Conservation (phyloP, 1,140 invertebrate species). For the Archivesica marissinica region DNA sequence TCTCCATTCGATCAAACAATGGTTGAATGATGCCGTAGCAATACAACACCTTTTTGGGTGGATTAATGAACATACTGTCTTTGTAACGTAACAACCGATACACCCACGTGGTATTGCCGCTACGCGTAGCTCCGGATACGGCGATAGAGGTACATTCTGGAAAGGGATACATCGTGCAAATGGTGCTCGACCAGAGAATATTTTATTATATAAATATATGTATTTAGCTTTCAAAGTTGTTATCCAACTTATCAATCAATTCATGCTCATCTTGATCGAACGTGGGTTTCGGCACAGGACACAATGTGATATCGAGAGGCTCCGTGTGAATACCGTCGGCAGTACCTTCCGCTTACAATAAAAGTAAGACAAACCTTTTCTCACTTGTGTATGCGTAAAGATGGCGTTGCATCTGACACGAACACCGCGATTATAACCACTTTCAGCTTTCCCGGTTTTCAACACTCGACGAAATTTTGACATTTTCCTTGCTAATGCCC, state of each 20-base stretch:
- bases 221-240: neutral
- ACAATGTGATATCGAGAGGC: no score
- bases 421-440: conserved; percentile 22
- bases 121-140: conserved; percentile 3
- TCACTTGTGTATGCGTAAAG: neutral
- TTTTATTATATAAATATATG: neutral
- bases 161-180: conserved; percentile 30
- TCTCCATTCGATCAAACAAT: conserved; percentile 28
- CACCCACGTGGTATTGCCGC: neutral
- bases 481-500: no score
- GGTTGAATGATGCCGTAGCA: conserved; percentile 46
- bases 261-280: no score
- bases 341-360: conserved; percentile 18
- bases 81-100: conserved; percentile 11
- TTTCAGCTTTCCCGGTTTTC: no score
- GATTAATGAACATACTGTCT: conserved; percentile 8
- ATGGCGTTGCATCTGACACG: neutral
- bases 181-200: neutral
- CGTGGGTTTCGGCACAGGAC: no score
- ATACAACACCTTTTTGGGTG: conserved; percentile 16
- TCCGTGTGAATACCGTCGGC: no score
- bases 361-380: conserved; percentile 9
- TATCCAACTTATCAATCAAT: no score
- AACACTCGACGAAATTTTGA: neutral
- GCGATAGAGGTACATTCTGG: conserved; percentile 17